Conservation (phyloP, 1,140 invertebrate genomes). For the Brachionus rubens region DNA sequence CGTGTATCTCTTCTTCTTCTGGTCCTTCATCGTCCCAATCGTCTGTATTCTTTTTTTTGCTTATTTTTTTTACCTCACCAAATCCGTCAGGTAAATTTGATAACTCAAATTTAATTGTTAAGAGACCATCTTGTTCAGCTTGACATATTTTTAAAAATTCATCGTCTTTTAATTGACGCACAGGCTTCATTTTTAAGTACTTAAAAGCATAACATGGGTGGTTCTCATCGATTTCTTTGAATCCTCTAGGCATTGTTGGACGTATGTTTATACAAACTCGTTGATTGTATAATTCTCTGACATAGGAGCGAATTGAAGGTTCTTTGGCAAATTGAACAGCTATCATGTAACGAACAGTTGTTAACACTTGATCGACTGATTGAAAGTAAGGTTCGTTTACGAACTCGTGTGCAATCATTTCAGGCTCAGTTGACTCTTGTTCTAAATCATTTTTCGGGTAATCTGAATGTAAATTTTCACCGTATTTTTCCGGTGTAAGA, state of each 20-base stretch:
- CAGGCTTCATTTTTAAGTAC: conserved; percentile 90
- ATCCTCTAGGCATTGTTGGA: conserved; percentile 79
- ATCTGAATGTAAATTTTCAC: conserved; percentile 91
- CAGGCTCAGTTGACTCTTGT: conserved; percentile 80
- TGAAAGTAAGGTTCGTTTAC: conserved; percentile 21
- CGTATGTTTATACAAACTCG: conserved; percentile 75
- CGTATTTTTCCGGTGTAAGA: conserved; percentile 89
- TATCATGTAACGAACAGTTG: background rate
- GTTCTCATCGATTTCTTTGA: conserved; percentile 71
- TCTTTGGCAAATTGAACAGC: conserved; percentile 74
- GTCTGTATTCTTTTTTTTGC: background rate
- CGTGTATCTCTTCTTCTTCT: background rate
- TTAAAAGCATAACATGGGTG: conserved; percentile 82
- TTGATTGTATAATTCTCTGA: conserved; percentile 85
- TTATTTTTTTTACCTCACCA: background rate
- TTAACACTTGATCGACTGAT: conserved; percentile 4
- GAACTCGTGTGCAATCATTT: conserved; percentile 5
- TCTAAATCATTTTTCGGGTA: conserved; percentile 90
- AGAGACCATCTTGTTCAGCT: conserved; percentile 80
- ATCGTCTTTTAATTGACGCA: conserved; percentile 79
- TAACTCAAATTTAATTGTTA: conserved; percentile 61
- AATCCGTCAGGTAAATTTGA: background rate
- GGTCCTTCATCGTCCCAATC: background rate
- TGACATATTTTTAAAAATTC: conserved; percentile 71
- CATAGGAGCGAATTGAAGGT: conserved; percentile 77